A percentile compares a stretch with the other conserved stretches of the same genome.
phyloP scores from a whole-genome alignment of 2,888 invertebrate species.

The Chirona hameri region DNA sequence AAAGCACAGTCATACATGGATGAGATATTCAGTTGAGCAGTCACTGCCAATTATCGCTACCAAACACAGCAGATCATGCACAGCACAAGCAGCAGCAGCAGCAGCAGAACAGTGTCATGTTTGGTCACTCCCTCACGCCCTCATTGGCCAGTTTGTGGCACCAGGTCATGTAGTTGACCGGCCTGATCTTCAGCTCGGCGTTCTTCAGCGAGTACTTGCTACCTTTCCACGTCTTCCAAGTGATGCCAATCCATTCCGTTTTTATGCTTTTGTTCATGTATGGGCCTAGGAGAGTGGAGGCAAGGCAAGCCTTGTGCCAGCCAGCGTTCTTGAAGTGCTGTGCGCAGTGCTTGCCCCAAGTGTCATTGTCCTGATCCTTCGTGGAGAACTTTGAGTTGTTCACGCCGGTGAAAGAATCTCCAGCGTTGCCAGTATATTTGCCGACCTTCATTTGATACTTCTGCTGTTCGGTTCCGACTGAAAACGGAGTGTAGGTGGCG shows the following conservation, averaged over 20 bases:
- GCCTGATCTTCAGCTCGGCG: neutral
- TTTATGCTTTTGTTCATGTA: neutral
- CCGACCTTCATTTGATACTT: neutral
- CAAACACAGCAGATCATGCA: too few species aligned
- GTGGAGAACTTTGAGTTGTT: neutral
- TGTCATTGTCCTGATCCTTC: neutral
- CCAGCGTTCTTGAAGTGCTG: neutral
- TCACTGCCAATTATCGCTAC: too few species aligned
- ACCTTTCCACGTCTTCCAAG: neutral
- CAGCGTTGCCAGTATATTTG: neutral
- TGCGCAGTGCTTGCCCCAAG: neutral
- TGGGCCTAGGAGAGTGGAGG: neutral
- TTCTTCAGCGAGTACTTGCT: neutral
- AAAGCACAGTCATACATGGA: too few species aligned
- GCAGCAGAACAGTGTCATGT: too few species aligned
- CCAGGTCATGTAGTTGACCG: constrained; percentile 8
- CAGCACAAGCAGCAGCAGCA: too few species aligned
- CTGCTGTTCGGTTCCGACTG: neutral
- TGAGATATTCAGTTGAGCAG: too few species aligned
- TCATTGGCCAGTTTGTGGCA: constrained; percentile 1
- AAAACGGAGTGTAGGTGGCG: neutral
- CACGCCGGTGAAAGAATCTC: neutral
- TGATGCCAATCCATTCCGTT: neutral
- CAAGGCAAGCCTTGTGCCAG: neutral
- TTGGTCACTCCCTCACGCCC: neutral